A percentile compares a stretch with the other conserved stretches of the same genome.
These are phyloP conservation scores for Enhydra lutris DNA, from an alignment of 2,113 vertebrate genomes.

Conservation along the genomic window DNA sequence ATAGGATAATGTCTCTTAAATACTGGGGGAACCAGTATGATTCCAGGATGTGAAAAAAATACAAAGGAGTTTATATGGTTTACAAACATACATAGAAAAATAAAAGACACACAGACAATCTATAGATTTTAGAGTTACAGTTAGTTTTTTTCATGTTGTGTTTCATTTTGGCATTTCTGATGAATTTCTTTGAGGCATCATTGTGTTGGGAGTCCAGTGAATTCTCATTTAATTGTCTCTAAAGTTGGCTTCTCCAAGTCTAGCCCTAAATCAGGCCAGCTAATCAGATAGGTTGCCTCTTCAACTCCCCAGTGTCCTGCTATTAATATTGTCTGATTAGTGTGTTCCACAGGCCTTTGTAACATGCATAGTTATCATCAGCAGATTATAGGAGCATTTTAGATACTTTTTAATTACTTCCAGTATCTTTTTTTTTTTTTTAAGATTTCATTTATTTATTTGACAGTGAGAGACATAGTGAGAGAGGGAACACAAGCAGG, in stretches of 20 bases:
- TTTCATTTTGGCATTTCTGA: neutral
- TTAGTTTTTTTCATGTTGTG: neutral
- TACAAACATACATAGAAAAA: neutral
- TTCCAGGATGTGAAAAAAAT: neutral
- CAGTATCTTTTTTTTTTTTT: neutral
- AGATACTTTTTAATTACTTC: neutral
- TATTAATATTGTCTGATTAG: neutral
- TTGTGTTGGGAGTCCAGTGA: neutral
- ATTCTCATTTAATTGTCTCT: neutral
- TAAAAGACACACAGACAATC: neutral
- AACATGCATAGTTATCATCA: neutral
- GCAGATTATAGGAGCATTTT: neutral
- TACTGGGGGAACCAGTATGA: neutral
- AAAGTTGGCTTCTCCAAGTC: neutral
- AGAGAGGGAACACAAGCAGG: too few relatives aligned
- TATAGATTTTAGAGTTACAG: neutral
- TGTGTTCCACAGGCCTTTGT: neutral
- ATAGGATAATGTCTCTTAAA: rapidly evolving
- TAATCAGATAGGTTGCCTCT: neutral
- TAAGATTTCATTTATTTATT: too few relatives aligned
- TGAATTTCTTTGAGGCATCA: neutral
- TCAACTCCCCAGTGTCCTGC: neutral
- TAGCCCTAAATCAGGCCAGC: neutral
- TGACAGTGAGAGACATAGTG: too few relatives aligned
- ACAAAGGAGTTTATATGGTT: neutral